phyloP scores from a whole-genome alignment of 2,113 vertebrate genomes.

The Okapia johnstoni region DNA sequence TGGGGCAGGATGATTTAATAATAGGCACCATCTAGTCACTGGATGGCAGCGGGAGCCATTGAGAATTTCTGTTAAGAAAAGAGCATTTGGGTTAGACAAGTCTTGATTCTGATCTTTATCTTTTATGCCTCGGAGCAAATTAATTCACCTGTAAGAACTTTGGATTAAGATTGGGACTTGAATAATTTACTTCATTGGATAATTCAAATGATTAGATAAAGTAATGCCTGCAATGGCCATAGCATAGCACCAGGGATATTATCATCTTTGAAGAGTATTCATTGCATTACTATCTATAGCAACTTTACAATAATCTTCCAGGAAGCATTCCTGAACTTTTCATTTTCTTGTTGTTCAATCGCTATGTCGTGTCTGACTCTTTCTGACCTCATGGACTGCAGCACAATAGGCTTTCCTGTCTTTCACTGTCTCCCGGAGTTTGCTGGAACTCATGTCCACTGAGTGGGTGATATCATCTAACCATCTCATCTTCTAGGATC shows the following conservation, averaged over 20 bases:
- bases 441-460: background rate
- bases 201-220: background rate
- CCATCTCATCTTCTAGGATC: background rate
- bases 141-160: background rate
- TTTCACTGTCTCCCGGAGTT: background rate
- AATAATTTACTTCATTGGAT: background rate
- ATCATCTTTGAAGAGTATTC: background rate
- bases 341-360: background rate
- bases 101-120: background rate
- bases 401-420: background rate
- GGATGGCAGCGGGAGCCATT: fast-evolving
- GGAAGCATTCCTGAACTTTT: background rate
- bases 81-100: background rate
- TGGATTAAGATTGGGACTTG: background rate
- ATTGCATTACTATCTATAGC: background rate
- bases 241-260: background rate
- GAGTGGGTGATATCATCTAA: background rate
- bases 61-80: background rate
- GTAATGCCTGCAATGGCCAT: background rate
- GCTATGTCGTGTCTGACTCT: background rate
- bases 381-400: background rate
- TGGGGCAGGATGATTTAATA: background rate
- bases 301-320: background rate
- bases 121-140: background rate
- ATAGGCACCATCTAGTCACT: background rate